Conservation (phyloP, 2,113 vertebrate genomes). For the Pristiophorus japonicus region DNA sequence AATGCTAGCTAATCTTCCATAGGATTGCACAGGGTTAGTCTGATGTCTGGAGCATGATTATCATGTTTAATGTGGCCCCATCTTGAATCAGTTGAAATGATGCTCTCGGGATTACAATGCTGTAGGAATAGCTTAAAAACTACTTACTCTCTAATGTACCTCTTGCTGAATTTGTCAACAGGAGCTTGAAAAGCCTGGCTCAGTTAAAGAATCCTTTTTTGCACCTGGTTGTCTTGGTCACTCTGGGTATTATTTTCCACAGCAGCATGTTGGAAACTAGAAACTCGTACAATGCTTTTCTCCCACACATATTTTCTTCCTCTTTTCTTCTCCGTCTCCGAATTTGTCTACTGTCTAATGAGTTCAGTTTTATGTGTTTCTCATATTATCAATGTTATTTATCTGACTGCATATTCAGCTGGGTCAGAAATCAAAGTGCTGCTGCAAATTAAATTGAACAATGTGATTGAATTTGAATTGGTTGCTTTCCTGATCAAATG, state of each 20-base stretch:
- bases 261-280: not conserved
- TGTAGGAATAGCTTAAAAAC: not conserved
- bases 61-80: not conserved
- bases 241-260: not conserved
- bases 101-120: not conserved
- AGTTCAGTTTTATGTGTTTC: not conserved
- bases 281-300: not conserved
- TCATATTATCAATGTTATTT: not conserved
- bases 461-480: not conserved
- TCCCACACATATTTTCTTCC: not conserved
- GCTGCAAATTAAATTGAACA: not conserved
- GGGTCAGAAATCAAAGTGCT: not conserved
- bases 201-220: not conserved
- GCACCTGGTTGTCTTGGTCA: not conserved
- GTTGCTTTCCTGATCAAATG: not conserved
- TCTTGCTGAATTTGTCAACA: not conserved
- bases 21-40: not conserved
- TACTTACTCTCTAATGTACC: not conserved
- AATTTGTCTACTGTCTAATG: not conserved
- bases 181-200: not conserved
- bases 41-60: not conserved
- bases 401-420: not conserved
- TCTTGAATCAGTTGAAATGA: not conserved
- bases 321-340: not conserved
- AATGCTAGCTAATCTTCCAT: not conserved